A percentile compares a stretch with the other conserved stretches of the same genome.
Evolutionary conservation across 2,797 vertebrate species (phyloP).

Genomic region (Peromyscus melanophrys): DNA sequence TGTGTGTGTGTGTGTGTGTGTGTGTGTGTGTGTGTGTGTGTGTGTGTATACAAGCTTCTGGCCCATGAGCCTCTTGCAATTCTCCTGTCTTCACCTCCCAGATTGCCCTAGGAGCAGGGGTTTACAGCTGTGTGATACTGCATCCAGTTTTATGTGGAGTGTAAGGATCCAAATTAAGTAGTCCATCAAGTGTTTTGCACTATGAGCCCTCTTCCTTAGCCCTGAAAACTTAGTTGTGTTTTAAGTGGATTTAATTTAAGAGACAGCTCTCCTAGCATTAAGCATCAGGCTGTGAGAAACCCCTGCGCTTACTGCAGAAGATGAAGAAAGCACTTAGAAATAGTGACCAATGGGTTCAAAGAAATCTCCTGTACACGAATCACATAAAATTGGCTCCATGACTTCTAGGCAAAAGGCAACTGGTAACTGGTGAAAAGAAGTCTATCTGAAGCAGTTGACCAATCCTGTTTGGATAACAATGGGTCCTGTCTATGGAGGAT

Average conservation of each 20-base stretch:
- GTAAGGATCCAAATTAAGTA: background rate
- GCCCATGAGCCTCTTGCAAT: background rate
- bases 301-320: background rate
- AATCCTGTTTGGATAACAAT: background rate
- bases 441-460: background rate
- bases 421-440: background rate
- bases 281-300: background rate
- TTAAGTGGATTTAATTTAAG: background rate
- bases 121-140: background rate
- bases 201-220: background rate
- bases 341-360: background rate
- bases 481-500: background rate
- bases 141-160: background rate
- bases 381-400: background rate
- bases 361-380: background rate
- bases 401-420: background rate
- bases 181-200: background rate
- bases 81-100: background rate
- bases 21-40: background rate
- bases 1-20: background rate
- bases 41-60: background rate
- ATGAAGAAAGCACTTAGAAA: background rate
- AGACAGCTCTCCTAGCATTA: too few relatives aligned
- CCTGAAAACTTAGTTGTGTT: background rate
- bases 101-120: background rate